Base-by-base conservation (phyloP, 2,113 vertebrate species). In the Aythya baeri region DNA sequence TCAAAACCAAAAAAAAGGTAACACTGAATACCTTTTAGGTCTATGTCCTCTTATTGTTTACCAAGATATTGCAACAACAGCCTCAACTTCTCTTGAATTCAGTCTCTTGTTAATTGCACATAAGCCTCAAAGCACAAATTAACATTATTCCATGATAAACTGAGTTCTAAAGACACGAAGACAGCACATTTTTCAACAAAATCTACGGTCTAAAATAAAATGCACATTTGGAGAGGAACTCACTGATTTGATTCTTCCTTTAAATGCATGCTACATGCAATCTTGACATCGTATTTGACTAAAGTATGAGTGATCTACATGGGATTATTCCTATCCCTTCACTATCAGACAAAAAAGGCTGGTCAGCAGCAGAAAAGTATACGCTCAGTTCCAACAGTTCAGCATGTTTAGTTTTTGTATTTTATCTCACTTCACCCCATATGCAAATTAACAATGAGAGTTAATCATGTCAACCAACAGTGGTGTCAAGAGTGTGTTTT, bases 191-290 rank as follows among this genome's bases (percentile, higher is more conserved):
- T 15, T 50, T 38, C 25, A 4, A n/a, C 10, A 21, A 46, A 70
- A 5, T 43, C 68, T 27, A 29, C 7, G 17, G 16, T 26, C n/a
- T 62, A 58, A 83, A 80, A 61, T 29, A 17, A 72, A 55, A 54
- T 8, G 4, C 2, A 0, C 9, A 15, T 58, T 71, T 80, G 50
- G 32, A 79, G n/a, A 72, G 52, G 88, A 92, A 31, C 16, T 93
- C 36, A 43, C 7, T 4, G 1, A 83, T n/a, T 11, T 5, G 1
- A n/a, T 44, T 38, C 32, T 72, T 61, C 26, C 12, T 22, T 55
- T 26, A 10, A 34, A 4, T 54, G 10, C 2, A 9, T 0, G 3
- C 18, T 71, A 7, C 36, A 49, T 4, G 1, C 7, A 50, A n/a
- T 22, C 26, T 62, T 46, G 43, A 0, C 44, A 31, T 43, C 29